Base-by-base conservation (phyloP, 2,113 vertebrate species). In the Hippocampus guttulatus region DNA sequence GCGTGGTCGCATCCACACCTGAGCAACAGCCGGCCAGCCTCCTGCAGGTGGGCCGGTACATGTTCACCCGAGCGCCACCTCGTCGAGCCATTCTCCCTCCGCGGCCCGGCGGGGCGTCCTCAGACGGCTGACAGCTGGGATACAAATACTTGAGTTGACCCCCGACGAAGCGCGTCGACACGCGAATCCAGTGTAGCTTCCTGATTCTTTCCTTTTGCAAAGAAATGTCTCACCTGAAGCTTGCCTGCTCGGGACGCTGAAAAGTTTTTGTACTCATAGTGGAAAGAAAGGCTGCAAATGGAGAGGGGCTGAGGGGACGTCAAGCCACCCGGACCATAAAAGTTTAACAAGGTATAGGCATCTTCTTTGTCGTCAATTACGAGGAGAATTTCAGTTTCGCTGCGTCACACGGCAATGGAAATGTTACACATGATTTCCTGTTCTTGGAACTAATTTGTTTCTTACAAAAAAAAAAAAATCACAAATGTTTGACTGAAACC, bases 191-290 rank as follows among this genome's bases (percentile, higher is more conserved):
- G 30, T 23, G 25, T 25, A n/a, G 51, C 72, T 86, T 81, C 78
- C 74, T 63, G 41, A 65, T 52, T 68, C 11, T 23, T 25, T 2
- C 67, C 63, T 68, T 75, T 78, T 65, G 75, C 84, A 87, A 89
- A 87, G 87, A 91, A 85, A 91, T 91, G 87, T 5, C 85, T 84
- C 79, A 91, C 89, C 90, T 91, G 91, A 84, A 87, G 75, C 86
- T 85, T 84, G 41, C 21, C 3, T 61, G 67, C 64, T 55, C 14
- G 63, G 74, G 81, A 81, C 71, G 70, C 63, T 85, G 67, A 89
- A 55, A 55, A 87, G 87, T 78, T 88, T 38, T 88, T 87, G 84
- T 73, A 73, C 77, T 61, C 47, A 75, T 55, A 57, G 68, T 73
- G 21, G 45, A 75, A 78, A 67, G 63, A 70, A 74, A 78, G 71